Base-by-base conservation (phyloP, 53 echinoderm and acorn worm genomes). In the Pentamera pediparva region DNA sequence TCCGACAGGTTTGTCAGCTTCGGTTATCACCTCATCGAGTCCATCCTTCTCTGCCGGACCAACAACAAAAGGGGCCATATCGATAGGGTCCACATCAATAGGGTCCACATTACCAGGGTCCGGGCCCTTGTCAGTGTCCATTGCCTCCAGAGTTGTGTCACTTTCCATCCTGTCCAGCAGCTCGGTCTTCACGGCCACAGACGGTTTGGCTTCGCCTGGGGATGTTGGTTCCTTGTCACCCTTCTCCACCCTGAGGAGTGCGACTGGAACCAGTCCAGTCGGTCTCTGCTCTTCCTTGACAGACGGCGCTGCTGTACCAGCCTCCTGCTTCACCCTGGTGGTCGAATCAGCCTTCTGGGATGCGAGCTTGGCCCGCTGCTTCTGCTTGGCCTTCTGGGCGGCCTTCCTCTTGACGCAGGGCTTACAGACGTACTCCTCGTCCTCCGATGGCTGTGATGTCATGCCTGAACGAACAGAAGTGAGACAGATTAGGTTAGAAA, bases 371-470 rank as follows among this genome's bases (percentile, higher is more conserved):
- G 81, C 51, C 35, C 64, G 76, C 62, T 82, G 55, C 37, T 67
- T 72, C 55, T 72, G 73, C 54, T 78, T 69, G 22, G 47, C 78
- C 56, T 89, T 89, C 40, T 89, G 84, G 37, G 87, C 76, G 17
- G 85, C 78, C 58, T 81, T 83, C 53, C 87, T 80, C 76, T 89
- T 89, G 56, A 81, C 86, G 56, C 98, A 98, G 19, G 78, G 69
- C 39, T 85, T 82, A 73, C 98, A 98, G 54, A 92, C 60, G 64
- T 82, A 98, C 21, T 98, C 98, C 45, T 98, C 98, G 61, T 98
- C 88, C 43, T 98, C 98, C 1, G 78, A 81, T 11, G 90, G 89
- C 54, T 98, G 89, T 31, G 88, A 69, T 20, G 86, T 88, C 98
- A 98, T 91, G 65, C 94, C 94, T 94, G 24, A 37, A 18, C 32